phyloP scores from a whole-genome alignment of 2,797 vertebrate genomes.

The Anguilla obscura region DNA sequence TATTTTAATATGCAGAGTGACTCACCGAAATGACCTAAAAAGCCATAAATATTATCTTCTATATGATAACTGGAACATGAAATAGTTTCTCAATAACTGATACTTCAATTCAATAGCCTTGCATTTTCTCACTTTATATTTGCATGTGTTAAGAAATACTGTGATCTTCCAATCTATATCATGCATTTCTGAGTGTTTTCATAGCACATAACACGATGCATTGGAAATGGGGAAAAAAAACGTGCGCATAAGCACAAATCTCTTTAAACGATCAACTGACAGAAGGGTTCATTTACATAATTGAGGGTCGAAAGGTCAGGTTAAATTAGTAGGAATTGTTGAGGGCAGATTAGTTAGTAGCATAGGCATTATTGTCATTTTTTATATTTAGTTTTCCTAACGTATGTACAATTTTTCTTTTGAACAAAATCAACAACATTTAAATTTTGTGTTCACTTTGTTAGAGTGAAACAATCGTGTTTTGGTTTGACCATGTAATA shows the following conservation, averaged over 20 bases:
- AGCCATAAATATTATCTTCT: conserved; percentile 5
- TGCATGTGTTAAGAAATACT: not conserved
- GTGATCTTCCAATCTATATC: not conserved
- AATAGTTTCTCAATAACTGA: not conserved
- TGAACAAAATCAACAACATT: not conserved
- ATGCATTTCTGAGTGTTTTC: not conserved
- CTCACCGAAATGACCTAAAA: not conserved
- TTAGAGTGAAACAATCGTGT: not conserved
- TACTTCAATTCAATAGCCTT: not conserved
- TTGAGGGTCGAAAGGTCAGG: conserved; percentile 78
- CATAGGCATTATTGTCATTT: conserved; percentile 75
- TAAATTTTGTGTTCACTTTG: not conserved
- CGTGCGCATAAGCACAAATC: conserved; percentile 64
- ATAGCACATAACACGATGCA: not conserved
- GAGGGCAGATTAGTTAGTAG: conserved; percentile 79
- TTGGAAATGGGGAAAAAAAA: conserved; percentile 52
- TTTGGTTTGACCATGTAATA: not conserved
- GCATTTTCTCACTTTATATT: not conserved
- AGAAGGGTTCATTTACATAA: conserved; percentile 75
- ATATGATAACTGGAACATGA: not conserved
- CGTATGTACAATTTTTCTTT: conserved; percentile 18
- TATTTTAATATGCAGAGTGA: not conserved
- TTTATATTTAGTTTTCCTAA: conserved; percentile 65
- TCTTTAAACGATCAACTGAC: conserved; percentile 67
- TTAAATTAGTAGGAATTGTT: conserved; percentile 73